Evolutionary conservation across 1,140 invertebrate species (phyloP).

Genomic region (Delia radicum): DNA sequence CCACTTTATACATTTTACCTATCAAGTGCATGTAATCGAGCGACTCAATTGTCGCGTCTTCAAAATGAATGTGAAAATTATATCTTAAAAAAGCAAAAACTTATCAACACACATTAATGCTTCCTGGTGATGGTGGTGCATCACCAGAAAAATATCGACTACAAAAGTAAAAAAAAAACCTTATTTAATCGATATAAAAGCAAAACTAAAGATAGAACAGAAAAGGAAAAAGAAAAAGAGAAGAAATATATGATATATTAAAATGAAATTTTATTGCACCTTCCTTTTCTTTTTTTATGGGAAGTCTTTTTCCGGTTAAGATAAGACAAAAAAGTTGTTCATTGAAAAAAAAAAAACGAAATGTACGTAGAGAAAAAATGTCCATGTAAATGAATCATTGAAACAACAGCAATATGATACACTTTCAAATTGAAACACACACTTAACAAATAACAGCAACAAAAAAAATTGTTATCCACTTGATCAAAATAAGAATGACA

Average conservation of each 20-base stretch:
- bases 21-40: background rate
- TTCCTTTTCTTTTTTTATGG: conserved; percentile 14
- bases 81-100: background rate
- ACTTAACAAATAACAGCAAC: background rate
- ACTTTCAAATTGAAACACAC: background rate
- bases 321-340: conserved; percentile 10
- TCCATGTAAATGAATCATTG: conserved; percentile 1
- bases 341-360: background rate
- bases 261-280: conserved; percentile 23
- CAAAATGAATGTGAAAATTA: background rate
- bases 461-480: background rate
- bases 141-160: background rate
- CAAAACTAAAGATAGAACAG: background rate
- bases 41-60: conserved; percentile 1
- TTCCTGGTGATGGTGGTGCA: conserved; percentile 9
- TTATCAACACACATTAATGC: conserved; percentile 22
- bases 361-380: background rate
- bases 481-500: conserved; percentile 4
- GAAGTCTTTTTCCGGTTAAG: conserved; percentile 22
- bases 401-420: conserved; percentile 11
- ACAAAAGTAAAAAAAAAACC: background rate
- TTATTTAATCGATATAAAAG: background rate
- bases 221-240: background rate
- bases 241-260: background rate
- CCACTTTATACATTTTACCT: background rate